A percentile compares a stretch with the other conserved stretches of the same genome.
phyloP scores from a whole-genome alignment of 2,888 invertebrate genomes.

The Cordilura impudica region DNA sequence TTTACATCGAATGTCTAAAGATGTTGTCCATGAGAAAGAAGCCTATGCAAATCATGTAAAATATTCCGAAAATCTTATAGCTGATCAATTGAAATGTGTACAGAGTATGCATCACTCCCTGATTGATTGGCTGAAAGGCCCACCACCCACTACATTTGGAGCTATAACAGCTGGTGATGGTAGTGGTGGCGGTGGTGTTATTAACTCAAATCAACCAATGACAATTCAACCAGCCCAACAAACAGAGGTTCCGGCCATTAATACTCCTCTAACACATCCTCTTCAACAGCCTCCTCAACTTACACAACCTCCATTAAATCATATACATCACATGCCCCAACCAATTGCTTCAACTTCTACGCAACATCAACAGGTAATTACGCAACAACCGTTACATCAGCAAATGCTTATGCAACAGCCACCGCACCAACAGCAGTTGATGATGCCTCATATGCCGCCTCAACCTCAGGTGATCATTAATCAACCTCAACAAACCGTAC shows the following conservation, averaged over 20 bases:
- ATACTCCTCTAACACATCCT: too few species aligned
- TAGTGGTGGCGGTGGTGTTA: too few species aligned
- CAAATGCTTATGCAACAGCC: neutral
- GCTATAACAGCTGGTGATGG: slow-evolving; percentile 31
- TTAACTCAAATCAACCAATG: slow-evolving; percentile 64
- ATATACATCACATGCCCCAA: too few species aligned
- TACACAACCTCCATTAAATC: slow-evolving; percentile 9
- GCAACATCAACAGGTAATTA: too few species aligned
- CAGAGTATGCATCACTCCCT: slow-evolving; percentile 94
- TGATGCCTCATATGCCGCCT: slow-evolving; percentile 39
- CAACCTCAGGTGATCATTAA: slow-evolving; percentile 49
- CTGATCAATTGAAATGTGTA: slow-evolving; percentile 96
- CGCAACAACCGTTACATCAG: slow-evolving; percentile 19
- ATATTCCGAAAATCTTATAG: slow-evolving; percentile 94
- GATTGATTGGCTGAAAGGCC: slow-evolving; percentile 90
- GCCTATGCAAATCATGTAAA: slow-evolving; percentile 95
- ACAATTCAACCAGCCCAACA: slow-evolving; percentile 62
- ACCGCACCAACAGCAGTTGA: slow-evolving; percentile 22
- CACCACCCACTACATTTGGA: slow-evolving; percentile 79
- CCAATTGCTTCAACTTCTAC: slow-evolving; percentile 47
- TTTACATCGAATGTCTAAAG: slow-evolving; percentile 92
- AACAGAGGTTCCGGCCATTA: too few species aligned
- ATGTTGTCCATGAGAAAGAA: slow-evolving; percentile 91
- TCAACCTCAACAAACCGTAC: slow-evolving; percentile 49
- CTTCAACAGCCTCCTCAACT: too few species aligned